Conservation (phyloP, 2,888 invertebrate genomes). For the Scaptomyza flava region DNA sequence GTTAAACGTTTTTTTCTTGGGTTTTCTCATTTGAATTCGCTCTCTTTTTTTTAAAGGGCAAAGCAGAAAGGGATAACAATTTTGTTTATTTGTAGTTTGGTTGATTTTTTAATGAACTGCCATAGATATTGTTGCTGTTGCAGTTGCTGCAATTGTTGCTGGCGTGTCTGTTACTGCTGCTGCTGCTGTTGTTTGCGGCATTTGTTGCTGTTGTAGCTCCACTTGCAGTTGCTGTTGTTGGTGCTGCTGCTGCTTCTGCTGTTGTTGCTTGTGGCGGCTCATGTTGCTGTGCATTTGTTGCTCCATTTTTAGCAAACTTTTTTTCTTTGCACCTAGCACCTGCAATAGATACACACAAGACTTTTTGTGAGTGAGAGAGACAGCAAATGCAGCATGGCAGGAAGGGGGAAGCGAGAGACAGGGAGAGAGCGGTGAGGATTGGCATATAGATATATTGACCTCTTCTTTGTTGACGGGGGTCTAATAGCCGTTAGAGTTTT, state of each 20-base stretch:
- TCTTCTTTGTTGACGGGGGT: slow-evolving; percentile 11
- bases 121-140: slow-evolving; percentile 36
- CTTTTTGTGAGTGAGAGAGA: slow-evolving; percentile 37
- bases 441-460: slow-evolving; percentile 8
- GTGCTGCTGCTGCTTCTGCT: slow-evolving; percentile 29
- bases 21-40: slow-evolving; percentile 73
- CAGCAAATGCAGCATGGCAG: slow-evolving; percentile 26
- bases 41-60: not conserved
- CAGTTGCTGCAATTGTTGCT: slow-evolving; percentile 25
- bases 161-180: slow-evolving; percentile 18
- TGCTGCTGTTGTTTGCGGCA: slow-evolving; percentile 21
- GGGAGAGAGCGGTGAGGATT: not conserved
- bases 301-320: slow-evolving; percentile 47
- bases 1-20: slow-evolving; percentile 71
- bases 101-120: slow-evolving; percentile 32
- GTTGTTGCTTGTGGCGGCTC: slow-evolving; percentile 36
- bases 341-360: slow-evolving; percentile 62
- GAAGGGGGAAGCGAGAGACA: not conserved
- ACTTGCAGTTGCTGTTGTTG: slow-evolving; percentile 22
- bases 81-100: slow-evolving; percentile 7
- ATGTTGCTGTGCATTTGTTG: slow-evolving; percentile 50
- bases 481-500: slow-evolving; percentile 32
- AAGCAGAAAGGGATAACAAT: slow-evolving; percentile 6
- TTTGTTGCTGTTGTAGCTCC: slow-evolving; percentile 22
- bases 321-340: slow-evolving; percentile 51